Conservation (phyloP, 2,113 vertebrate genomes). For the Dendropsophus ebraccatus region DNA sequence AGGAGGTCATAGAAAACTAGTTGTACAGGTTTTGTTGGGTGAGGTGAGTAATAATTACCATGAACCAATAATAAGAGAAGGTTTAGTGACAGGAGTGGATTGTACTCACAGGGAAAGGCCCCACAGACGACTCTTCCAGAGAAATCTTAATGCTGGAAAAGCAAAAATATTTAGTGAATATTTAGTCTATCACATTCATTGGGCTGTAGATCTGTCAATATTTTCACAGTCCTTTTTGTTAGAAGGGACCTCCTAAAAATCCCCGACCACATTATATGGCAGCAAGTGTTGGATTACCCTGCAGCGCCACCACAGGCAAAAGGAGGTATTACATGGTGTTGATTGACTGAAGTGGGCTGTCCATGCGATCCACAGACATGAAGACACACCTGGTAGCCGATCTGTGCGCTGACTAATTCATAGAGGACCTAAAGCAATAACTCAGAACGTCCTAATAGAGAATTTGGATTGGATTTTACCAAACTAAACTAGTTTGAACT, state of each 20-base stretch:
- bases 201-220: not conserved
- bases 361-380: not conserved
- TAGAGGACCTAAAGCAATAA: not conserved
- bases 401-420: not conserved
- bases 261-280: not conserved
- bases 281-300: not conserved
- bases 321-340: not conserved
- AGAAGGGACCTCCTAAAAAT: not conserved
- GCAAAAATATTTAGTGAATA: not conserved
- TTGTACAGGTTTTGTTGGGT: too few relatives aligned
- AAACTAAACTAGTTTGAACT: not conserved
- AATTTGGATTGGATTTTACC: not conserved
- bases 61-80: too few relatives aligned
- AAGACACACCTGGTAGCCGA: not conserved
- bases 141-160: constrained; percentile 66
- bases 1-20: too few relatives aligned
- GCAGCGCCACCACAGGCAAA: not conserved
- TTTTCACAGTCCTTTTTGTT: not conserved
- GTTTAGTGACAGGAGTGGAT: too few relatives aligned
- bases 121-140: constrained; percentile 67
- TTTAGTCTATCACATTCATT: too few relatives aligned
- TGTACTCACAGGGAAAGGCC: constrained; percentile 69
- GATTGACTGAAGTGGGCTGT: not conserved
- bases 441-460: not conserved
- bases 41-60: too few relatives aligned